Percentiles rank a stretch among this genome's conserved stretches.
Evolutionary conservation across 2,113 vertebrate species (phyloP).

Genomic region (Tursiops truncatus): DNA sequence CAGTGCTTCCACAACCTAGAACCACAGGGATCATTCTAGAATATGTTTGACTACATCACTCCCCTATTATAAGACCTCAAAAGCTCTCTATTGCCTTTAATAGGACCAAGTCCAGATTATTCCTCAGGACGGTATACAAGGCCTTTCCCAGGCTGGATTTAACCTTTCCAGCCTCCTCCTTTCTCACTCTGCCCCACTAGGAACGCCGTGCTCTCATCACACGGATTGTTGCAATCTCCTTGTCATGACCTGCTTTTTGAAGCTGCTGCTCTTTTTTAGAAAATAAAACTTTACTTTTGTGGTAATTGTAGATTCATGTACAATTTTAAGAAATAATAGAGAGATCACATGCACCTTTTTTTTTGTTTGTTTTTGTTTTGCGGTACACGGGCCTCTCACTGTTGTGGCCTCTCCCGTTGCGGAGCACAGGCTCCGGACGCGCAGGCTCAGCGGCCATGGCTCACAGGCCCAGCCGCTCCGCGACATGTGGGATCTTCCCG

Average conservation of each 20-base stretch:
- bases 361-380: too few species aligned
- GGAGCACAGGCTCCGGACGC: too few species aligned
- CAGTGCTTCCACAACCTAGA: background rate
- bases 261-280: background rate
- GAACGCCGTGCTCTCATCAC: background rate
- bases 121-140: background rate
- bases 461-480: too few species aligned
- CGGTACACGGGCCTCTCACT: too few species aligned
- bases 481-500: too few species aligned
- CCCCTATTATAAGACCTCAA: background rate
- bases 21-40: background rate
- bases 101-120: background rate
- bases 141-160: background rate
- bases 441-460: too few species aligned
- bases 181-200: background rate
- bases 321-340: background rate
- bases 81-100: background rate
- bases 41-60: background rate
- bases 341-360: background rate
- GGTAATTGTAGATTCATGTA: background rate
- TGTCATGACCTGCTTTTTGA: background rate
- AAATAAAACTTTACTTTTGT: background rate
- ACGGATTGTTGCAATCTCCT: too few species aligned
- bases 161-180: background rate
- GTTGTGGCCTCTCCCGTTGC: too few species aligned